A percentile compares a stretch with the other conserved stretches of the same genome.
Evolutionary conservation across 2,888 invertebrate genomes (phyloP).

Genomic region (Notodonta ziczac): DNA sequence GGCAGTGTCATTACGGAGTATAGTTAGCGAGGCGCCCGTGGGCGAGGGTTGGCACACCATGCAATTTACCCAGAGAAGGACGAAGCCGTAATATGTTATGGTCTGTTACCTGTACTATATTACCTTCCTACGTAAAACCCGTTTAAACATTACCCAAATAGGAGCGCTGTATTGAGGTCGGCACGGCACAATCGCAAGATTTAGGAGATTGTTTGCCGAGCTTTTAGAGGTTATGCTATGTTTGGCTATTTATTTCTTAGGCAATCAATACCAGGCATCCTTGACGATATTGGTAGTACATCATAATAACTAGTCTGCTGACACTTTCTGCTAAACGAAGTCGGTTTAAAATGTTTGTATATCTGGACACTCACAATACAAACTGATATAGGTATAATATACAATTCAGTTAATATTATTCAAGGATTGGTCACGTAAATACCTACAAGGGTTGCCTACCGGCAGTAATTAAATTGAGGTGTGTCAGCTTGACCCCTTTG

Average conservation of each 20-base stretch:
- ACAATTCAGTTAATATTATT: neutral
- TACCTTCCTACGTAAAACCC: constrained; percentile 25
- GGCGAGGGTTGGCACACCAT: constrained; percentile 51
- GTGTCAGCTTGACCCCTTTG: constrained; percentile 52
- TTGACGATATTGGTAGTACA: too few species aligned
- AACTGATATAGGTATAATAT: too few species aligned
- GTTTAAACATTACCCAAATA: constrained; percentile 13
- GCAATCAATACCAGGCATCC: neutral
- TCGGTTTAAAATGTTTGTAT: too few species aligned
- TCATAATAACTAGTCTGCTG: neutral
- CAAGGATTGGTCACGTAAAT: constrained; percentile 3
- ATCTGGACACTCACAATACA: too few species aligned
- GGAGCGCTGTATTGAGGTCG: constrained; percentile 4
- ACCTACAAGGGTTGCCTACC: constrained; percentile 43
- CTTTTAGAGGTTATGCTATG: neutral
- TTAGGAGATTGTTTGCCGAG: neutral
- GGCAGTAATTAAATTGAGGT: constrained; percentile 49
- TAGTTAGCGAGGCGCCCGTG: constrained; percentile 40
- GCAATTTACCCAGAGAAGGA: constrained; percentile 57
- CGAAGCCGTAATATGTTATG: constrained; percentile 46
- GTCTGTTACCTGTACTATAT: constrained; percentile 41
- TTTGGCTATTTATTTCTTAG: neutral
- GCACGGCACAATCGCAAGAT: neutral
- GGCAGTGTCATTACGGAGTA: constrained; percentile 48
- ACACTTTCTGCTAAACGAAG: neutral